Evolutionary conservation across 2,888 invertebrate genomes (phyloP).

Genomic region (Chorisops tibialis): DNA sequence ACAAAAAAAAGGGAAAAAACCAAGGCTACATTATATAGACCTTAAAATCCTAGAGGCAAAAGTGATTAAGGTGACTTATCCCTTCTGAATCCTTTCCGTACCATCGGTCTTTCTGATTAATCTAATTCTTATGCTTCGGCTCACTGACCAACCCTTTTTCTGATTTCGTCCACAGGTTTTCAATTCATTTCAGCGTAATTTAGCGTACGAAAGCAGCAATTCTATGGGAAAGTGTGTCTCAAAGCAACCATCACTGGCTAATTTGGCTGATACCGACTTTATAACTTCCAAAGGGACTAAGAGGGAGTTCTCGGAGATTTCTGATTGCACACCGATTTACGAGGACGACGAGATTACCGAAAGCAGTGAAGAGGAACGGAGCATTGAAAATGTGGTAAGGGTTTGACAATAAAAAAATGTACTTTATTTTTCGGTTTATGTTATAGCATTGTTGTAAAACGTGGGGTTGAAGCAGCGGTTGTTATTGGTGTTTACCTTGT

Average conservation of each 20-base stretch:
- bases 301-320: constrained; percentile 22
- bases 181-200: constrained; percentile 20
- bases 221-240: constrained; percentile 53
- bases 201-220: constrained; percentile 27
- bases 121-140: constrained; percentile 15
- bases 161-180: constrained; percentile 19
- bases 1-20: background rate
- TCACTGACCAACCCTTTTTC: constrained; percentile 1
- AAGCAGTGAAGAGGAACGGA: constrained; percentile 13
- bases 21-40: background rate
- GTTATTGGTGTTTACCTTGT: too few relatives aligned
- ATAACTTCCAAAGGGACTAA: constrained; percentile 36
- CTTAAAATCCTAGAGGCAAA: background rate
- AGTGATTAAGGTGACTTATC: constrained; percentile 12
- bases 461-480: too few relatives aligned
- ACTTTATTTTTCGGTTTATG: too few relatives aligned
- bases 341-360: constrained; percentile 29
- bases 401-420: too few relatives aligned
- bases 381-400: constrained; percentile 38
- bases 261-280: constrained; percentile 40
- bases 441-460: too few relatives aligned
- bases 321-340: constrained; percentile 23
- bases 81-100: constrained; percentile 6
- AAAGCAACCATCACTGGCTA: constrained; percentile 47
- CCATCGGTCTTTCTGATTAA: constrained; percentile 18